These are phyloP conservation scores for Phrynosoma platyrhinos DNA, from an alignment of 2,113 vertebrate genomes.

Conservation along the genomic window DNA sequence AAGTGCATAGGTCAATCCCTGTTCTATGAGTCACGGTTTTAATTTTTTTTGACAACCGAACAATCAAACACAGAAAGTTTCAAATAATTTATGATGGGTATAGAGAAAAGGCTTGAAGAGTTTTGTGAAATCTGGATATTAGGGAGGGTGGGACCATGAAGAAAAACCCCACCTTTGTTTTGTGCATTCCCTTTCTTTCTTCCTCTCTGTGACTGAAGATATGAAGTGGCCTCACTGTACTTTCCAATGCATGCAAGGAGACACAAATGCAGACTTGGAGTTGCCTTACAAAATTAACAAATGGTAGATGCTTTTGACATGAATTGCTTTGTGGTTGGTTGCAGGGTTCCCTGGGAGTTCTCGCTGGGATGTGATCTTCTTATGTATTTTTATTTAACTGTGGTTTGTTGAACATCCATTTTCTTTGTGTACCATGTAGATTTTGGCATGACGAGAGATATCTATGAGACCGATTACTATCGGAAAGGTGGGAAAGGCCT, in stretches of 20 bases:
- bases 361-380: fast-evolving
- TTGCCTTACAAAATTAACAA: neutral
- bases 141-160: too few species aligned
- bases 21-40: neutral
- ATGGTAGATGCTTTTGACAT: neutral
- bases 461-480: slow-evolving; percentile 99
- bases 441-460: slow-evolving; percentile 98
- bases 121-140: neutral
- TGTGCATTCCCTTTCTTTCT: neutral
- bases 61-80: neutral
- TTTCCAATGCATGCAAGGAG: neutral
- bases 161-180: neutral
- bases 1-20: neutral
- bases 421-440: slow-evolving; percentile 74
- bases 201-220: neutral
- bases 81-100: neutral
- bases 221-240: neutral
- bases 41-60: neutral
- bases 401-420: neutral
- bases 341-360: neutral
- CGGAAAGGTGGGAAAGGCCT: slow-evolving; percentile 97
- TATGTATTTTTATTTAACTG: neutral
- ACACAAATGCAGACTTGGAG: too few species aligned
- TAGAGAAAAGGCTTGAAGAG: neutral
- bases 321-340: neutral